Conservation (phyloP, 2,797 vertebrate species). For the Sebastes vulpes region DNA sequence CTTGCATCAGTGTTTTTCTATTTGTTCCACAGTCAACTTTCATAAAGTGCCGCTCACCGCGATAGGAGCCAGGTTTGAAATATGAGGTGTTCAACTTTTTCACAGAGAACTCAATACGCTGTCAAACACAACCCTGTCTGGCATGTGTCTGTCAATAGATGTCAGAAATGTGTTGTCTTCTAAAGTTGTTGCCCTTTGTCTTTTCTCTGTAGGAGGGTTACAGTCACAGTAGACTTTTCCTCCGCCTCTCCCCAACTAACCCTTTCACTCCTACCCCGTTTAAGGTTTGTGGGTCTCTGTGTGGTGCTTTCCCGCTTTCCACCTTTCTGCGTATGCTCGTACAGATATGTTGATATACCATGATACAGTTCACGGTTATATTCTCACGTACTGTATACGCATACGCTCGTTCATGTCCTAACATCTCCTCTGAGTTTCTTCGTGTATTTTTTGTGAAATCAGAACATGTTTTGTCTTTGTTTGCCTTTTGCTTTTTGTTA, state of each 20-base stretch:
- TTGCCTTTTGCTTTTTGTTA: neutral
- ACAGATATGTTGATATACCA: neutral
- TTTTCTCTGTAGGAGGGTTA: conserved; percentile 93
- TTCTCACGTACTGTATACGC: conserved; percentile 32
- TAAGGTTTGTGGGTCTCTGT: conserved; percentile 94
- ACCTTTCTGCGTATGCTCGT: conserved; percentile 39
- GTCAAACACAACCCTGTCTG: neutral
- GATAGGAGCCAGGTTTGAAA: neutral
- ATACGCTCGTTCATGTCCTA: conserved; percentile 38
- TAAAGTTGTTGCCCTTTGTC: conserved; percentile 87
- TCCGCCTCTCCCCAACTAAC: conserved; percentile 96
- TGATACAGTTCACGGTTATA: neutral
- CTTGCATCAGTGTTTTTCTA: neutral
- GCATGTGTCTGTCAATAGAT: conserved; percentile 8
- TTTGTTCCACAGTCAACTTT: conserved; percentile 6
- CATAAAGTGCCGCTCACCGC: neutral
- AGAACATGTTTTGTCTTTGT: neutral
- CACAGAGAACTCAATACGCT: neutral
- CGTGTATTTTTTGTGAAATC: conserved; percentile 42
- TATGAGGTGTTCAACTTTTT: neutral
- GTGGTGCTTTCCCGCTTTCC: conserved; percentile 49
- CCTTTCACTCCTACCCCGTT: conserved; percentile 97
- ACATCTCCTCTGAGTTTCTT: conserved; percentile 22
- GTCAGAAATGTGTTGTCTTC: conserved; percentile 53
- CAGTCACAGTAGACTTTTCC: conserved; percentile 93